phyloP scores from a whole-genome alignment of 2,113 vertebrate species.

The Pedionomus torquatus region DNA sequence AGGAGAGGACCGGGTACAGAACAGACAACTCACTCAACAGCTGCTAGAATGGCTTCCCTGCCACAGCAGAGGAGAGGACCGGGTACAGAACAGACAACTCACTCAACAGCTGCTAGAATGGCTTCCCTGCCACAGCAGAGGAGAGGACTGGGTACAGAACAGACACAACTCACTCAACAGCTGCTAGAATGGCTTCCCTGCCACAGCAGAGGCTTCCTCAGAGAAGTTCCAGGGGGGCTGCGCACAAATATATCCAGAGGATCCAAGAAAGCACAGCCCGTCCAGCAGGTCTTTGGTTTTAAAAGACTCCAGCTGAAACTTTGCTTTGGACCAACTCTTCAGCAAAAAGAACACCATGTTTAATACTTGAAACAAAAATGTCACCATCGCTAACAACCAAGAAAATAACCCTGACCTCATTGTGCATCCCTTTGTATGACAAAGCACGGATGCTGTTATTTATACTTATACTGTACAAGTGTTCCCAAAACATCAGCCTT shows the following conservation, averaged over 20 bases:
- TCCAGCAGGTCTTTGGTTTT: not conserved
- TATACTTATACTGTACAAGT: not conserved
- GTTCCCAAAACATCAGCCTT: slow-evolving; percentile 23
- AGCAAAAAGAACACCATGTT: not conserved
- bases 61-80: not conserved
- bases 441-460: not conserved
- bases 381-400: not conserved
- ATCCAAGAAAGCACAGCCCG: not conserved
- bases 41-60: not conserved
- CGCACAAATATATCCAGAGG: not conserved
- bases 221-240: not conserved
- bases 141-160: not conserved
- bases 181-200: not conserved
- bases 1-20: not conserved
- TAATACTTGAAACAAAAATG: not conserved
- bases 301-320: not conserved
- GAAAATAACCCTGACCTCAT: not conserved
- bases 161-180: not conserved
- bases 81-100: not conserved
- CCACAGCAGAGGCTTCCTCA: not conserved
- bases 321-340: not conserved
- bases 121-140: not conserved
- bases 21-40: not conserved
- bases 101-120: not conserved
- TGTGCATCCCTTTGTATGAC: not conserved